phyloP scores from a whole-genome alignment of 2,113 vertebrate species.

The Perccottus glenii region DNA sequence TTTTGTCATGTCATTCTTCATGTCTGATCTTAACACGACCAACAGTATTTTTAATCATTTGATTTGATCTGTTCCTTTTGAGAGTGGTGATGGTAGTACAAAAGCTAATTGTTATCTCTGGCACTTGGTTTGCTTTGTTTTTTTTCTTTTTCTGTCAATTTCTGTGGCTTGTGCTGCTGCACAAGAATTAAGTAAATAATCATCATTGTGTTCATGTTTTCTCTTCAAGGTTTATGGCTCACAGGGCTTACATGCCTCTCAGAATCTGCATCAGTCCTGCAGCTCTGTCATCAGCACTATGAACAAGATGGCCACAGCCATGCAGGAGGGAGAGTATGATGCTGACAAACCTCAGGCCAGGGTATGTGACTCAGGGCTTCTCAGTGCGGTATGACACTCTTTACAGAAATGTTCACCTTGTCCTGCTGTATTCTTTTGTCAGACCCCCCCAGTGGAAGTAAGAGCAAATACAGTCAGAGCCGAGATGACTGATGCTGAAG shows the following conservation, averaged over 20 bases:
- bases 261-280: conserved; percentile 94
- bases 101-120: too few relatives aligned
- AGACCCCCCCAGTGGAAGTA: conserved; percentile 85
- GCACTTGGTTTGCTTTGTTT: too few relatives aligned
- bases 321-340: conserved; percentile 98
- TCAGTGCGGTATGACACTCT: too few relatives aligned
- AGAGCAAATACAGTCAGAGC: conserved; percentile 89
- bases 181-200: too few relatives aligned
- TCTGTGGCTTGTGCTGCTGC: too few relatives aligned
- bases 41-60: too few relatives aligned
- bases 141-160: too few relatives aligned
- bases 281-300: conserved; percentile 89
- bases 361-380: conserved; percentile 51
- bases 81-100: too few relatives aligned
- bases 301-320: conserved; percentile 98
- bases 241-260: conserved; percentile 82
- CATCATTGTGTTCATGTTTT: not conserved
- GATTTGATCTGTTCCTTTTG: too few relatives aligned
- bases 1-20: too few relatives aligned
- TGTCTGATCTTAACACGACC: too few relatives aligned
- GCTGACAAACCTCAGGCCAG: conserved; percentile 84
- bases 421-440: not conserved
- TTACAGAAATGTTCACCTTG: not conserved
- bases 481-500: conserved; percentile 95
- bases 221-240: conserved; percentile 54